Conservation (phyloP, 30 jellyfish, hydroid and myxozoan genomes). For the Cassiopea andromeda region DNA sequence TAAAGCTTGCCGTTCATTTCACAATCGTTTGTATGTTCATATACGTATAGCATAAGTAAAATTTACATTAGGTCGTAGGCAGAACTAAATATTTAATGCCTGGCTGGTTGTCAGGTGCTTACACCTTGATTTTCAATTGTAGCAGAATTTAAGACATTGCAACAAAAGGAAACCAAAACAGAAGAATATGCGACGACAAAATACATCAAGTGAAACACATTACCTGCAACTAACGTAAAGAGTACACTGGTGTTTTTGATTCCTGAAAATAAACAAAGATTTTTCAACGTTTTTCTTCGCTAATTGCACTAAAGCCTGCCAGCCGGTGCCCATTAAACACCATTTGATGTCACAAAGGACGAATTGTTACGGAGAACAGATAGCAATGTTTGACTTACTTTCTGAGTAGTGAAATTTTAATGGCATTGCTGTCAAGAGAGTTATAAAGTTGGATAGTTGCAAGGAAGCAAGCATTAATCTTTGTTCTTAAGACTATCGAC, state of each 20-base stretch:
- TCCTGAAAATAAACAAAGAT: not conserved
- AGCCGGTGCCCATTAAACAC: not conserved
- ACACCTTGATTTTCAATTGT: not conserved
- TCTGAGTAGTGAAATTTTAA: not conserved
- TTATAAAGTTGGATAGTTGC: not conserved
- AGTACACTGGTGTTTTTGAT: not conserved
- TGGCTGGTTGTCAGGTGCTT: slow-evolving; percentile 20
- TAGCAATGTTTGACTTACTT: not conserved
- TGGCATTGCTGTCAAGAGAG: not conserved
- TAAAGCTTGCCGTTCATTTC: not conserved
- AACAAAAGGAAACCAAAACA: not conserved
- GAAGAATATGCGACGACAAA: not conserved
- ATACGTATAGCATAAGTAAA: not conserved
- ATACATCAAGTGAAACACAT: not conserved
- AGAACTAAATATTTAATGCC: slow-evolving; percentile 5
- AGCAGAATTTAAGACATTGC: not conserved
- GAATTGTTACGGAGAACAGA: not conserved
- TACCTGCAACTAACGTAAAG: not conserved
- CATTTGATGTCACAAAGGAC: not conserved
- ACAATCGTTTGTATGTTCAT: not conserved
- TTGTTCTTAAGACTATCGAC: not conserved
- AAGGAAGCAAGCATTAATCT: not conserved
- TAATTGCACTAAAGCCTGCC: not conserved
- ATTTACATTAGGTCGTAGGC: not conserved
- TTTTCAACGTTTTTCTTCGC: not conserved